Percentiles rank a stretch among this genome's conserved stretches.
phyloP scores from a whole-genome alignment of 2,888 invertebrate genomes.

The Blastobasis adustella region DNA sequence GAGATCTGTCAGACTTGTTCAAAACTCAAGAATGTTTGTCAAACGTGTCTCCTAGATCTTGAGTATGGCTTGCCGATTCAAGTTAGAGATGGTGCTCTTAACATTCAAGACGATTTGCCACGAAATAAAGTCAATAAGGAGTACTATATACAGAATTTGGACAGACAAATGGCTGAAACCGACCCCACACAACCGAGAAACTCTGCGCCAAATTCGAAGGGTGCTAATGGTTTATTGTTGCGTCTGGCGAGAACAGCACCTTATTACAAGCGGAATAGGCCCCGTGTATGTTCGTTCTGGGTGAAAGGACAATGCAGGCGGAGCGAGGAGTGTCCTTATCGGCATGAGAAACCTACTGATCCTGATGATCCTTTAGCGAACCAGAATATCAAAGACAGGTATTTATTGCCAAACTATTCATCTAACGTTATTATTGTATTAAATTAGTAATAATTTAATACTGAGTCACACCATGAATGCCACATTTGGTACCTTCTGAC shows the following conservation, averaged over 20 bases:
- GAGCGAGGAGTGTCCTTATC: constrained; percentile 97
- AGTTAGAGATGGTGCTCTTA: constrained; percentile 93
- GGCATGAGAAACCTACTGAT: constrained; percentile 97
- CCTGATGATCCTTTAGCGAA: constrained; percentile 97
- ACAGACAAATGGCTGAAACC: constrained; percentile 78
- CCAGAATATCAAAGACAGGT: constrained; percentile 94
- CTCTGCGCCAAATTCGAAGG: constrained; percentile 82
- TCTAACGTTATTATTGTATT: too few species aligned
- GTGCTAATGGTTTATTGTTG: constrained; percentile 86
- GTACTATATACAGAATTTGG: constrained; percentile 94
- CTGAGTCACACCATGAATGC: too few species aligned
- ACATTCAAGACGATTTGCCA: constrained; percentile 92
- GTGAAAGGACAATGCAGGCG: constrained; percentile 98
- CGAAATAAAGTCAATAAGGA: constrained; percentile 96
- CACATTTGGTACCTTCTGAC: too few species aligned
- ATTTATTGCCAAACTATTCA: constrained; percentile 14
- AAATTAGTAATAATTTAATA: too few species aligned
- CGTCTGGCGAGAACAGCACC: constrained; percentile 94
- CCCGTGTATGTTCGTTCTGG: constrained; percentile 98
- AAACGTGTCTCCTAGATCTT: constrained; percentile 94
- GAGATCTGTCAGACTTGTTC: constrained; percentile 98
- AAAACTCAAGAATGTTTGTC: constrained; percentile 95
- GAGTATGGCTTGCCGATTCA: constrained; percentile 93
- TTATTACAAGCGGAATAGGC: constrained; percentile 95
- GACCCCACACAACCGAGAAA: constrained; percentile 74